Conservation (phyloP, 2,888 invertebrate genomes). For the Eristalis arbustorum region DNA sequence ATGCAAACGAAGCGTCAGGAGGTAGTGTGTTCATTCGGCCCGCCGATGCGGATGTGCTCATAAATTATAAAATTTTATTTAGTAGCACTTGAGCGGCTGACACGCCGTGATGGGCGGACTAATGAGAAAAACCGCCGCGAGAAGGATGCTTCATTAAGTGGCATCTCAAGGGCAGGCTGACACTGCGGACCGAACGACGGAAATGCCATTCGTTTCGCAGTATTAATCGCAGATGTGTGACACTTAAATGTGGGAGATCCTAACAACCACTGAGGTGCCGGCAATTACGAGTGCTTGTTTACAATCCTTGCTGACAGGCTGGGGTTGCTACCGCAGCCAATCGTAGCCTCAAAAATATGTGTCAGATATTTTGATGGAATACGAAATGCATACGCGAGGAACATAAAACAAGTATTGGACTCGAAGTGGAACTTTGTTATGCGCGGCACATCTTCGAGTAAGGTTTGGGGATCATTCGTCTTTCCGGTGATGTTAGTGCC, state of each 20-base stretch:
- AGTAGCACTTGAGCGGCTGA: constrained; percentile 13
- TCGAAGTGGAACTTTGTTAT: not conserved
- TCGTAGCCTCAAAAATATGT: not conserved
- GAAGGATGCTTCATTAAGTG: not conserved
- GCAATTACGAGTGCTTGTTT: too few relatives aligned
- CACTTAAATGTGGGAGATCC: not conserved
- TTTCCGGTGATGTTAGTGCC: not conserved
- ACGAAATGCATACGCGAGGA: not conserved
- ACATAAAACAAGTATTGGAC: not conserved
- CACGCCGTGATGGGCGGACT: not conserved
- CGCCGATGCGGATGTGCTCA: constrained; percentile 41
- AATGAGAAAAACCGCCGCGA: not conserved
- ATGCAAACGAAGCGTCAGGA: constrained; percentile 13
- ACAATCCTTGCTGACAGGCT: not conserved
- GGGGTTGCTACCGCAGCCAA: not conserved
- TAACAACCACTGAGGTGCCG: not conserved
- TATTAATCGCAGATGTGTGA: not conserved
- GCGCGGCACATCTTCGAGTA: not conserved
- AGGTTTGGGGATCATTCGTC: not conserved
- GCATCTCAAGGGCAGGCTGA: not conserved
- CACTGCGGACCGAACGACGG: not conserved
- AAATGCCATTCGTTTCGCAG: not conserved
- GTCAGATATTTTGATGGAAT: not conserved
- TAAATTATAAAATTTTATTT: constrained; percentile 58
- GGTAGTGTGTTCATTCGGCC: constrained; percentile 48